Evolutionary conservation across 37 sponge, comb jelly and placozoan species (phyloP).

Genomic region (Tethya wilhelma): DNA sequence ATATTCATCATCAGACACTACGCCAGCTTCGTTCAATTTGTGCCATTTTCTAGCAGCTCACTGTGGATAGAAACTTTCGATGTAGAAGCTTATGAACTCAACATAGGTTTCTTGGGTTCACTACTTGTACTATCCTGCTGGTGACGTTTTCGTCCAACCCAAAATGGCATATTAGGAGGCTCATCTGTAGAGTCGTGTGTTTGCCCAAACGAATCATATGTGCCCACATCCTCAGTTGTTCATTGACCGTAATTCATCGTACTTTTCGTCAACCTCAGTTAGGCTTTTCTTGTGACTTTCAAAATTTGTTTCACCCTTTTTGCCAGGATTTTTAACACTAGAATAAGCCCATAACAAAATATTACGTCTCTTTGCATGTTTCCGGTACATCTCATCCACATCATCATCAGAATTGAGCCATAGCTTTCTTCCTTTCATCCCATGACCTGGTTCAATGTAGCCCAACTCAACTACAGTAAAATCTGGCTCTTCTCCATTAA

Average conservation of each 20-base stretch:
- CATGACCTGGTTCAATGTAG: constrained; percentile 31
- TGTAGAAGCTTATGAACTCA: neutral
- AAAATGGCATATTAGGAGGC: constrained; percentile 47
- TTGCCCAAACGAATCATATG: constrained; percentile 33
- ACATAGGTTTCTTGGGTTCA: neutral
- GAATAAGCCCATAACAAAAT: constrained; percentile 15
- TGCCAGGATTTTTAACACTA: too few species aligned
- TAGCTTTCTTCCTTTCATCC: constrained; percentile 25
- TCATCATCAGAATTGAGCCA: constrained; percentile 34
- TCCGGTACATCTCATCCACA: constrained; percentile 19
- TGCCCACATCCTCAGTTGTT: constrained; percentile 33
- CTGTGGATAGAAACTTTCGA: neutral
- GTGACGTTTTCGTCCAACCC: constrained; percentile 15
- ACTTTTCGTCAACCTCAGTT: constrained; percentile 8
- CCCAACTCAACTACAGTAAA: constrained; percentile 34
- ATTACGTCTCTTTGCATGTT: neutral
- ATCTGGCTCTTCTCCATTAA: constrained; percentile 26
- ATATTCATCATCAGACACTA: constrained; percentile 21
- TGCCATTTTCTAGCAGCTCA: constrained; percentile 27
- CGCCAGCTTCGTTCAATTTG: constrained; percentile 14
- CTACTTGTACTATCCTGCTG: neutral
- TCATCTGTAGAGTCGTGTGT: constrained; percentile 18
- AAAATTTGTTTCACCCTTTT: constrained; percentile 1
- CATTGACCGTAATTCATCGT: neutral
- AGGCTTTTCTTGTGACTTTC: neutral